These are phyloP conservation scores for Nomada fabriciana DNA, from an alignment of 2,888 invertebrate genomes.

Conservation along the genomic window DNA sequence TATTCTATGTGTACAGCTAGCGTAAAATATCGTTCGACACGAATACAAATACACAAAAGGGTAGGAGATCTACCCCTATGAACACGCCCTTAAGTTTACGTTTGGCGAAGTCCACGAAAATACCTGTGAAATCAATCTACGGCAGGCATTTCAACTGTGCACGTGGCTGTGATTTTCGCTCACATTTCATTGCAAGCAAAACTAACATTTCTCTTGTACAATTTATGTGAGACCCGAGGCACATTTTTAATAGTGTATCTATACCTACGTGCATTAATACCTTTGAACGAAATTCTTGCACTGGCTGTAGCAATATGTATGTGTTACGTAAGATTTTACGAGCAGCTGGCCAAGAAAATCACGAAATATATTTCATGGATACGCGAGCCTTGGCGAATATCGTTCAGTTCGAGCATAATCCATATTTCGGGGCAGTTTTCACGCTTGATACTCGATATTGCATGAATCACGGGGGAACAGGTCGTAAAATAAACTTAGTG, in stretches of 20 bases:
- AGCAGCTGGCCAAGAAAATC: slow-evolving; percentile 7
- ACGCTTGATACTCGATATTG: too few relatives aligned
- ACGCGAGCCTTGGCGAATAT: slow-evolving; percentile 8
- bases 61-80: neutral
- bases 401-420: slow-evolving; percentile 3
- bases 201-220: too few relatives aligned
- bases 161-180: too few relatives aligned
- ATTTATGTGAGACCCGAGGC: too few relatives aligned
- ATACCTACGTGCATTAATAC: too few relatives aligned
- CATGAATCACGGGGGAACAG: neutral
- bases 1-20: neutral
- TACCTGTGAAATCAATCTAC: too few relatives aligned
- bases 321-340: slow-evolving; percentile 32
- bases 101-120: neutral
- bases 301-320: neutral
- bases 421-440: slow-evolving; percentile 1
- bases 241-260: too few relatives aligned
- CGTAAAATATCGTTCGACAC: neutral
- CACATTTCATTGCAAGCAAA: too few relatives aligned
- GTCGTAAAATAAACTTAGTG: neutral
- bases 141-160: too few relatives aligned
- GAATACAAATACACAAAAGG: too few relatives aligned
- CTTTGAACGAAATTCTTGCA: too few relatives aligned
- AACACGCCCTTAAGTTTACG: neutral
- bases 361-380: slow-evolving; percentile 1